Conservation (phyloP, 2,888 invertebrate species). For the Chydorus sphaericus region DNA sequence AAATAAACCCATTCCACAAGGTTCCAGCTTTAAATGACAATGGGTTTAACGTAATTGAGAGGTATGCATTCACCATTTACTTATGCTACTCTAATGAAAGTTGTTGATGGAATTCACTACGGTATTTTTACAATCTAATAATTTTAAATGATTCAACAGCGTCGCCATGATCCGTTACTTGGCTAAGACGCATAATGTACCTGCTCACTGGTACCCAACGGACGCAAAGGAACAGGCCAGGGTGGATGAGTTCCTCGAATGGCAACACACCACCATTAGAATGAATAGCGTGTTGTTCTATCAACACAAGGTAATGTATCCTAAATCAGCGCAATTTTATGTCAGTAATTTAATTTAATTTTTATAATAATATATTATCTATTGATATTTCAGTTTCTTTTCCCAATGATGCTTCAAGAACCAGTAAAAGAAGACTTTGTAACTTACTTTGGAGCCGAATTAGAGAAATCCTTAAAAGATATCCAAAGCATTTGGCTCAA, state of each 20-base stretch:
- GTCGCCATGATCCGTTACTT: conserved; percentile 58
- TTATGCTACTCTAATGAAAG: background rate
- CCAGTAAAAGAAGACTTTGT: conserved; percentile 31
- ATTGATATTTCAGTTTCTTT: conserved; percentile 25
- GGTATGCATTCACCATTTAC: background rate
- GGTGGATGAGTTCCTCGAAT: conserved; percentile 58
- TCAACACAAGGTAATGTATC: conserved; percentile 40
- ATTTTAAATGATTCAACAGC: too few relatives aligned
- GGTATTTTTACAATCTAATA: conserved; percentile 23
- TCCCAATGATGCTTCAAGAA: conserved; percentile 36
- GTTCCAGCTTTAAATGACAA: conserved; percentile 52
- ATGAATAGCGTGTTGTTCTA: conserved; percentile 43
- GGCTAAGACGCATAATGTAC: conserved; percentile 33
- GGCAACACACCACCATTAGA: conserved; percentile 57
- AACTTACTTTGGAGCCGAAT: conserved; percentile 29
- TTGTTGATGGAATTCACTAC: too few relatives aligned
- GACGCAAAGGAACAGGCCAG: conserved; percentile 42
- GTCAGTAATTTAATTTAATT: too few relatives aligned
- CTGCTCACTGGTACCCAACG: conserved; percentile 48
- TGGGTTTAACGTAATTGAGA: conserved; percentile 49
- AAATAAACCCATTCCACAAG: conserved; percentile 44
- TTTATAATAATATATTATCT: too few relatives aligned
- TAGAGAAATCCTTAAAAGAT: conserved; percentile 41
- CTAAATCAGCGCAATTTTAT: too few relatives aligned
- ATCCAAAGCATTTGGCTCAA: conserved; percentile 27